Percentiles rank a stretch among this genome's conserved stretches.
Evolutionary conservation across 2,888 invertebrate genomes (phyloP).

Genomic region (Stenodema calcarata): DNA sequence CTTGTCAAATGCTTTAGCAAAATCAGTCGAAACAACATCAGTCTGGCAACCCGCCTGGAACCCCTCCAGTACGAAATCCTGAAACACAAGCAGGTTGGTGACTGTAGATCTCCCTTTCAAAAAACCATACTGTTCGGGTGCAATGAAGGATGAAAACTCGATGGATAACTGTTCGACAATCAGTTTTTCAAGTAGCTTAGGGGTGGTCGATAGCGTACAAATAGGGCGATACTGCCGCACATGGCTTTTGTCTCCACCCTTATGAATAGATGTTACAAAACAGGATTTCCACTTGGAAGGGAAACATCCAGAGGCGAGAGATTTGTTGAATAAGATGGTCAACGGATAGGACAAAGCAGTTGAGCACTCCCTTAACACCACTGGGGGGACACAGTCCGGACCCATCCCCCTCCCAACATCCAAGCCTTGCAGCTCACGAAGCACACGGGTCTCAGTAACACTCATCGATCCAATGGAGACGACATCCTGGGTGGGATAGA

Average conservation of each 20-base stretch:
- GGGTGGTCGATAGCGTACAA: not conserved
- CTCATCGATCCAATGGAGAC: not conserved
- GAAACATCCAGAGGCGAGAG: constrained; percentile 1
- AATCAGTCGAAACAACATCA: not conserved
- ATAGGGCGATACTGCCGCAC: not conserved
- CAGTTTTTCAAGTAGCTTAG: not conserved
- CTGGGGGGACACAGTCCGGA: constrained; percentile 52
- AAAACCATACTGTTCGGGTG: not conserved
- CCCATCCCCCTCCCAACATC: constrained; percentile 23
- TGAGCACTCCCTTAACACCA: constrained; percentile 40
- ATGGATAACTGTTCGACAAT: not conserved
- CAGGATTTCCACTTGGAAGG: not conserved
- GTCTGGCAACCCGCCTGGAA: not conserved
- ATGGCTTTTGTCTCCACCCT: not conserved
- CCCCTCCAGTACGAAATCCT: not conserved
- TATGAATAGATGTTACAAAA: constrained; percentile 6
- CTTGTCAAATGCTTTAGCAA: constrained; percentile 1
- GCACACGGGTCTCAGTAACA: not conserved
- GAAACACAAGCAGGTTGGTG: not conserved
- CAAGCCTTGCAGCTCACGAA: not conserved
- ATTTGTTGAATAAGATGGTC: not conserved
- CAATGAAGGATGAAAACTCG: not conserved
- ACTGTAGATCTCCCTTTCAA: not conserved
- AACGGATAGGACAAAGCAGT: constrained; percentile 3
- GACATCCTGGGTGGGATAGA: not conserved